phyloP scores from a whole-genome alignment of 2,797 vertebrate genomes.

The Rhodeus uyekii region DNA sequence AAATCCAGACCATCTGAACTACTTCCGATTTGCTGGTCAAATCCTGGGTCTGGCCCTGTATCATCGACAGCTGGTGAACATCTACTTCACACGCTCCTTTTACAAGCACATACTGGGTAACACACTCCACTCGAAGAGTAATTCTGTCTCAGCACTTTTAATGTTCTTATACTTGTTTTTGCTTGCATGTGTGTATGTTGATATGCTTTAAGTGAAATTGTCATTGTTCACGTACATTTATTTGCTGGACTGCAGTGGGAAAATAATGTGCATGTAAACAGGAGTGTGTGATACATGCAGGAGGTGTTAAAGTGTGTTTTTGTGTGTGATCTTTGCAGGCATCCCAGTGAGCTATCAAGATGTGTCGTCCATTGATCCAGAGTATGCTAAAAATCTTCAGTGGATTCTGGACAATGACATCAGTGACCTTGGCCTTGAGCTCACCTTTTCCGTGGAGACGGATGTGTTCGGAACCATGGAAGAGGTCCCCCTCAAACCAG shows the following conservation, averaged over 20 bases:
- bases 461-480: slow-evolving; percentile 99
- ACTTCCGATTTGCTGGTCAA: slow-evolving; percentile 96
- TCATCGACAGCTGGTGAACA: slow-evolving; percentile 95
- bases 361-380: slow-evolving; percentile 97
- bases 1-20: slow-evolving; percentile 98
- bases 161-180: not conserved
- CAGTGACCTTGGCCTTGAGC: slow-evolving; percentile 93
- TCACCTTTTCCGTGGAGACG: slow-evolving; percentile 97
- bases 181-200: not conserved
- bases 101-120: slow-evolving; percentile 99
- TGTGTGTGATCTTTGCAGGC: slow-evolving; percentile 72
- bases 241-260: too few relatives aligned
- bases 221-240: too few relatives aligned
- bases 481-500: slow-evolving; percentile 94
- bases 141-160: not conserved
- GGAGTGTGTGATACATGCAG: not conserved
- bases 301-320: not conserved
- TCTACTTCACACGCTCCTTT: slow-evolving; percentile 99
- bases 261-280: not conserved
- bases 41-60: slow-evolving; percentile 95
- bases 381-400: slow-evolving; percentile 98
- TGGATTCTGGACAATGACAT: slow-evolving; percentile 99
- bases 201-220: not conserved
- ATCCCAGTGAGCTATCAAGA: slow-evolving; percentile 99
- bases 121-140: slow-evolving; percentile 25